These are phyloP conservation scores for Hippocampus guttulatus DNA, from an alignment of 2,113 vertebrate genomes.

Conservation along the genomic window DNA sequence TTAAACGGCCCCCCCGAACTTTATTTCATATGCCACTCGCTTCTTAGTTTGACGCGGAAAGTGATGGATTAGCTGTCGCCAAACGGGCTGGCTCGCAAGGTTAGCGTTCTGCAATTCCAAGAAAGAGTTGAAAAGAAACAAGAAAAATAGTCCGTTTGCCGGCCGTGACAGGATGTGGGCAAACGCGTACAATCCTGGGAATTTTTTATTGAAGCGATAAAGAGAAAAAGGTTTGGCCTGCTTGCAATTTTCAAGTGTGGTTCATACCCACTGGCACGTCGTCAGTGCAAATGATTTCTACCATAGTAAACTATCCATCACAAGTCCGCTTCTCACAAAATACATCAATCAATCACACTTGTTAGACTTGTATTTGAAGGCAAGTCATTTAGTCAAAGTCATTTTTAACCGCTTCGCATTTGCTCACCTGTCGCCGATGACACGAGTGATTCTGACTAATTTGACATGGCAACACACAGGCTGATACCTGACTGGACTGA, in stretches of 20 bases:
- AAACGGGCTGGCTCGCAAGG: neutral
- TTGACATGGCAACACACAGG: neutral
- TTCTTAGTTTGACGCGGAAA: neutral
- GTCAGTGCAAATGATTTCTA: no score
- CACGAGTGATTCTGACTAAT: neutral
- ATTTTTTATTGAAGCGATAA: neutral
- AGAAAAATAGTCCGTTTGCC: neutral
- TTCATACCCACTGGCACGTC: no score
- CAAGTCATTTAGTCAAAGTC: no score
- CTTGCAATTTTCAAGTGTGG: no score
- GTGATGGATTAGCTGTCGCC: neutral
- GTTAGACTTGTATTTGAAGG: no score
- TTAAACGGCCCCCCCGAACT: neutral
- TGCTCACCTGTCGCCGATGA: no score
- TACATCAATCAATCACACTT: no score
- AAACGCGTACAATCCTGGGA: neutral
- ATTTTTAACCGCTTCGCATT: no score
- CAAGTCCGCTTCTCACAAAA: no score
- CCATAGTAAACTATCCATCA: no score
- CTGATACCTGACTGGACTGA: neutral
- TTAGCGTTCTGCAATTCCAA: neutral
- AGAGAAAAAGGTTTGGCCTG: neutral
- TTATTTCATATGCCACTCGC: neutral
- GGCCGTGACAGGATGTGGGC: constrained; percentile 1
- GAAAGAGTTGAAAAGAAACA: neutral